phyloP scores from a whole-genome alignment of 2,797 vertebrate species.

The Paratrypauchen microcephalus region DNA sequence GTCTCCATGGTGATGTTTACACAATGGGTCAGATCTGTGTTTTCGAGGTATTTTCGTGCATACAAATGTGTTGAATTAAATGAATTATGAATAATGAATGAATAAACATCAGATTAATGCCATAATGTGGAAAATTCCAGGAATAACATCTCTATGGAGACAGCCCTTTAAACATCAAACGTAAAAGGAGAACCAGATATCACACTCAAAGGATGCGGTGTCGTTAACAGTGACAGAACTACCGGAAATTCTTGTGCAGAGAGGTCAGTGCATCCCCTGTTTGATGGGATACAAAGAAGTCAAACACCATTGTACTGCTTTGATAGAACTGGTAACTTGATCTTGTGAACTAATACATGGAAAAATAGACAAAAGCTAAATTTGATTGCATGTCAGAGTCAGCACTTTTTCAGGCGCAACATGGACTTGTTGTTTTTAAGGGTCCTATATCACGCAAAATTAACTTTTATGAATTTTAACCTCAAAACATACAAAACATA shows the following conservation, averaged over 20 bases:
- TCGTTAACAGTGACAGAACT: slow-evolving; percentile 53
- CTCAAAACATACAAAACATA: too few relatives aligned
- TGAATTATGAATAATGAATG: too few relatives aligned
- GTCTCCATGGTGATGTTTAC: too few relatives aligned
- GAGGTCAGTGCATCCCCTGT: slow-evolving; percentile 65
- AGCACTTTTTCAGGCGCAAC: not conserved
- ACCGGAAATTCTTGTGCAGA: slow-evolving; percentile 63
- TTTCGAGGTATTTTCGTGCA: too few relatives aligned
- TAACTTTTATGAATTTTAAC: too few relatives aligned
- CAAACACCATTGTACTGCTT: slow-evolving; percentile 58
- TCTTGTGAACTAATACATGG: slow-evolving; percentile 37
- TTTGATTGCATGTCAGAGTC: not conserved
- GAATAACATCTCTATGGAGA: not conserved
- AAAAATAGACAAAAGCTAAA: slow-evolving; percentile 38
- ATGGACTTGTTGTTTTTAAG: too few relatives aligned
- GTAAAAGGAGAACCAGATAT: slow-evolving; percentile 17
- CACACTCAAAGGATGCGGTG: slow-evolving; percentile 25
- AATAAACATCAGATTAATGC: not conserved
- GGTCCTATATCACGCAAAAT: too few relatives aligned
- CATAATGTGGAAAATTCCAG: not conserved
- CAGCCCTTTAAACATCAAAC: not conserved
- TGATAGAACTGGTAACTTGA: slow-evolving; percentile 55
- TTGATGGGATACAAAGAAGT: slow-evolving; percentile 63
- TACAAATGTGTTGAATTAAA: too few relatives aligned
- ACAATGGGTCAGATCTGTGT: too few relatives aligned